Conservation (phyloP, 2,797 vertebrate species). For the Sebastes wilsoni region DNA sequence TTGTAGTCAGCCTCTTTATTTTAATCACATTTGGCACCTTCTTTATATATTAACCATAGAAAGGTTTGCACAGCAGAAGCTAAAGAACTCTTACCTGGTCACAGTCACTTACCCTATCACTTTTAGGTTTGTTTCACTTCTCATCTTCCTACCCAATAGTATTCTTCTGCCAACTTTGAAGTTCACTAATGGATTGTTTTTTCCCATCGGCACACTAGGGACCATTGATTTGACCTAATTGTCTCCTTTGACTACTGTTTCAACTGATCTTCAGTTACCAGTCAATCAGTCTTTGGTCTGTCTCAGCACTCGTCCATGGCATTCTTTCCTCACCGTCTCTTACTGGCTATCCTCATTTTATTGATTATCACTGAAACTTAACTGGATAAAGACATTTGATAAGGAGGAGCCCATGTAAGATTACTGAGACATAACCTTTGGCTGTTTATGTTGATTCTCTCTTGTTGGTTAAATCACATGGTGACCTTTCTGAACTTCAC, state of each 20-base stretch:
- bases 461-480: constrained; percentile 78
- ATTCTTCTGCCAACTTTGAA: constrained; percentile 49
- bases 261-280: constrained; percentile 44
- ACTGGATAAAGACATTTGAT: constrained; percentile 29
- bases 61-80: constrained; percentile 34
- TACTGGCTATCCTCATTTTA: not conserved
- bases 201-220: constrained; percentile 67
- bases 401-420: constrained; percentile 58
- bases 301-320: constrained; percentile 66
- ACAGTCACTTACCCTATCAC: constrained; percentile 20
- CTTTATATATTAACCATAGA: not conserved
- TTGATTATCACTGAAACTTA: constrained; percentile 14
- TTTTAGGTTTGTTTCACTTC: constrained; percentile 37
- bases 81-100: constrained; percentile 44
- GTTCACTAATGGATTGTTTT: constrained; percentile 68
- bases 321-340: constrained; percentile 26
- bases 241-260: constrained; percentile 40
- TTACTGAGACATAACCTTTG: constrained; percentile 60
- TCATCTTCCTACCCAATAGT: constrained; percentile 30
- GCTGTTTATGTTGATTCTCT: constrained; percentile 68
- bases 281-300: constrained; percentile 46
- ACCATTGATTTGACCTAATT: constrained; percentile 67
- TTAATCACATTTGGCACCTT: not conserved
- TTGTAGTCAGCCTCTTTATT: not conserved
- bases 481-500: constrained; percentile 66